A percentile compares a stretch with the other conserved stretches of the same genome.
Evolutionary conservation across 1,140 invertebrate species (phyloP).

Genomic region (Colletes latitarsis): DNA sequence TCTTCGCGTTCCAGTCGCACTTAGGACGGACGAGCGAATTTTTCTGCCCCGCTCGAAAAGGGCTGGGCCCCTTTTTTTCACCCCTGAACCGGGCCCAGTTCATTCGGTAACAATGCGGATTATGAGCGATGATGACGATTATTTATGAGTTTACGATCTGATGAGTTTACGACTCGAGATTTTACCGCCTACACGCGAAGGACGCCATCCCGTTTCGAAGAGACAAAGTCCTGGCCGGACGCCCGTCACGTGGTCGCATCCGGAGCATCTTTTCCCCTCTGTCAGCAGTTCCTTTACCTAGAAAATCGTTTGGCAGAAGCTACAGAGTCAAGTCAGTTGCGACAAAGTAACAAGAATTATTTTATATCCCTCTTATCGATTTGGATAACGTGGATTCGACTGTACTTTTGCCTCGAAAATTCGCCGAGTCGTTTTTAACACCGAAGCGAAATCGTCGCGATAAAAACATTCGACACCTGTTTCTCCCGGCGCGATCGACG

Average conservation of each 20-base stretch:
- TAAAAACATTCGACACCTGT: neutral
- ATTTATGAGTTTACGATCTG: conserved; percentile 70
- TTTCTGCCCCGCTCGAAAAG: neutral
- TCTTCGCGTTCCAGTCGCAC: neutral
- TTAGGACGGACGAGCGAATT: neutral
- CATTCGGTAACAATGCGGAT: conserved; percentile 56
- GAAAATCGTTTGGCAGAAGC: neutral
- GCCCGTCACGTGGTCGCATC: conserved; percentile 42
- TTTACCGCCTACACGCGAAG: conserved; percentile 53
- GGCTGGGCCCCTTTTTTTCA: conserved; percentile 13
- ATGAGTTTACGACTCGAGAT: conserved; percentile 58
- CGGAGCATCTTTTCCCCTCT: neutral
- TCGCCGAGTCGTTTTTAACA: too few relatives aligned
- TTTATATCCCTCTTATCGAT: too few relatives aligned
- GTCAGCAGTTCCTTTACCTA: neutral
- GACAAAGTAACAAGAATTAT: too few relatives aligned
- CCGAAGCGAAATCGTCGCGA: neutral
- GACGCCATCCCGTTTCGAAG: conserved; percentile 23
- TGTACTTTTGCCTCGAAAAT: too few relatives aligned
- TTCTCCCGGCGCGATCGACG: neutral
- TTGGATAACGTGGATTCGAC: too few relatives aligned
- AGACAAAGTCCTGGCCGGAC: neutral
- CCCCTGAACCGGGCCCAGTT: neutral
- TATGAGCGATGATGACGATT: conserved; percentile 70
- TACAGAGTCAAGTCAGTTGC: too few relatives aligned